A percentile compares a stretch with the other conserved stretches of the same genome.
Evolutionary conservation across 2,113 vertebrate species (phyloP).

Genomic region (Reinhardtius hippoglossoides): DNA sequence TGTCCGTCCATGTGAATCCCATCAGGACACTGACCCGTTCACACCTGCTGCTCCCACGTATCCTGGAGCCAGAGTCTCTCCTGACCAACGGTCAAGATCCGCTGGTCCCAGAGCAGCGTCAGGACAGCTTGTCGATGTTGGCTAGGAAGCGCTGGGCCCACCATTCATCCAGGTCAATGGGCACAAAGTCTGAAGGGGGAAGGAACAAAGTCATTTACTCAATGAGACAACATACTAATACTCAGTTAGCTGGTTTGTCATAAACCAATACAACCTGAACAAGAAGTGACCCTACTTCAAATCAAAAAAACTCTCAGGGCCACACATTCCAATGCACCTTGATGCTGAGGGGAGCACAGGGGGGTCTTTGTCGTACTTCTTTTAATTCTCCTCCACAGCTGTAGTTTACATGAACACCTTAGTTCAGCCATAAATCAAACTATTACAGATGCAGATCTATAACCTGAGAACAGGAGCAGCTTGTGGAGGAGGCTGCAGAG

Average conservation of each 20-base stretch:
- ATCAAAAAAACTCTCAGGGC: too few species aligned
- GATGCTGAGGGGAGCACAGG: too few species aligned
- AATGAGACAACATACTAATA: not conserved
- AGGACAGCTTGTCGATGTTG: constrained; percentile 88
- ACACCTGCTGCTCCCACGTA: not conserved
- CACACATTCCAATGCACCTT: too few species aligned
- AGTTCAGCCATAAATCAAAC: too few species aligned
- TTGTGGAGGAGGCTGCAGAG: not conserved
- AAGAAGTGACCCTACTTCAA: too few species aligned
- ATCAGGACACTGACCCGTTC: constrained; percentile 2
- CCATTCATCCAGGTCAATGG: constrained; percentile 95
- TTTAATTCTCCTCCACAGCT: too few species aligned
- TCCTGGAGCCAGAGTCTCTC: constrained; percentile 17
- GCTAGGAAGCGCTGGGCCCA: constrained; percentile 94
- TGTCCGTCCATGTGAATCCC: constrained; percentile 30
- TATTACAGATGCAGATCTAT: too few species aligned
- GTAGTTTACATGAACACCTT: too few species aligned
- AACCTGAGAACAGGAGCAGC: too few species aligned
- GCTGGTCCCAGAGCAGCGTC: constrained; percentile 26
- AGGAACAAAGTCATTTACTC: not conserved
- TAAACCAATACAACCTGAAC: not conserved
- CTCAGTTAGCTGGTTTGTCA: not conserved
- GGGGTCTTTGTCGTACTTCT: too few species aligned
- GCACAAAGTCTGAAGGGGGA: constrained; percentile 86
- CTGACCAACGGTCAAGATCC: constrained; percentile 20